These are phyloP conservation scores for Euborellia annulipes DNA, from an alignment of 1,140 invertebrate species.

Conservation along the genomic window DNA sequence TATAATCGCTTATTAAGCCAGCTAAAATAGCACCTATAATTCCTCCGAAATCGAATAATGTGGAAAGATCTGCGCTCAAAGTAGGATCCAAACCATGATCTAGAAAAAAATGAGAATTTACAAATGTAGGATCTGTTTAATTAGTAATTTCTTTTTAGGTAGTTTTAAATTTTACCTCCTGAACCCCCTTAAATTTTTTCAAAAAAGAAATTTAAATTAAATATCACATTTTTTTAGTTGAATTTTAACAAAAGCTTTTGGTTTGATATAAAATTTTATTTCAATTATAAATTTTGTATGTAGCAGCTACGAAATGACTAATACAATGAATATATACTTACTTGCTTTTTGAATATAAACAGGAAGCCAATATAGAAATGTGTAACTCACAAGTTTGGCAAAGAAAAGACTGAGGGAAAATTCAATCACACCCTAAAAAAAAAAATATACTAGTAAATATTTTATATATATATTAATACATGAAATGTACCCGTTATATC, in stretches of 20 bases:
- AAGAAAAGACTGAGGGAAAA: conserved; percentile 91
- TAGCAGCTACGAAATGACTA: too few species aligned
- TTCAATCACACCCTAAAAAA: conserved; percentile 69
- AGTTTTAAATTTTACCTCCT: background rate
- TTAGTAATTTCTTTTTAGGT: background rate
- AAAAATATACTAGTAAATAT: background rate
- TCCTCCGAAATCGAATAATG: conserved; percentile 81
- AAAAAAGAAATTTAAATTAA: too few species aligned
- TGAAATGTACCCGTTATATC: background rate
- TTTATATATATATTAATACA: background rate
- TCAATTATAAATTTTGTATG: too few species aligned
- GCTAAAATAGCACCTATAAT: conserved; percentile 78
- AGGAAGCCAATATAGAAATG: conserved; percentile 93
- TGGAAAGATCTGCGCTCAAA: conserved; percentile 69
- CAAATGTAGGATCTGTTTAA: too few species aligned
- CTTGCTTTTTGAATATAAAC: conserved; percentile 72
- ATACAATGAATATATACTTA: too few species aligned
- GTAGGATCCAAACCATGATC: conserved; percentile 51
- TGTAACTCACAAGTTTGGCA: conserved; percentile 94
- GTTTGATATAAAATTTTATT: too few species aligned
- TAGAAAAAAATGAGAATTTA: conserved; percentile 20
- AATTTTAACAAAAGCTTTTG: too few species aligned
- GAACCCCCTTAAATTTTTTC: too few species aligned
- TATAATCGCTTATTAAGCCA: conserved; percentile 69
- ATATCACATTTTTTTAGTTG: background rate